These are phyloP conservation scores for Drosophila tsacasi DNA, from an alignment of 1,140 invertebrate species.

Conservation along the genomic window DNA sequence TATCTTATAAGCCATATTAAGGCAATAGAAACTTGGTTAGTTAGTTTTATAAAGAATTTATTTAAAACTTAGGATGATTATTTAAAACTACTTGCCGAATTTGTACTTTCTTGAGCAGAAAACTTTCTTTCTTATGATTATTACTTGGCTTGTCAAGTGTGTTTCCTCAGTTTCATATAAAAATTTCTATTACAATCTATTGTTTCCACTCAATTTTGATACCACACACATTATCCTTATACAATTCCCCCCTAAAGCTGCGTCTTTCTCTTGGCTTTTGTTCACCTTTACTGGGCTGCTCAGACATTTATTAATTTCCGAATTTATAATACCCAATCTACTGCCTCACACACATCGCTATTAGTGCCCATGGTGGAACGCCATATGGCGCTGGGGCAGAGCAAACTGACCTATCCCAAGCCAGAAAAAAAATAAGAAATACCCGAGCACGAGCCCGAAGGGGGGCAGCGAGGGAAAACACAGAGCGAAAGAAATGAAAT, in stretches of 20 bases:
- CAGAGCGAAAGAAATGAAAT: conserved; percentile 51
- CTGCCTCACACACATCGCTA: background rate
- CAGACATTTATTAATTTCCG: conserved; percentile 39
- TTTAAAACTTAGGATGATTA: background rate
- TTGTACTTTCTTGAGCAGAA: background rate
- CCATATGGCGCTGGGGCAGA: conserved; percentile 57
- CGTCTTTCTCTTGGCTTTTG: background rate
- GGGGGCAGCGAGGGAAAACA: background rate
- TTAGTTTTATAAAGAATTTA: too few species aligned
- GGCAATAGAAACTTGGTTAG: too few species aligned
- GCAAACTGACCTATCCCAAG: conserved; percentile 69
- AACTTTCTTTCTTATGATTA: background rate
- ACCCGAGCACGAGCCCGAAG: background rate
- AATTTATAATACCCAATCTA: conserved; percentile 40
- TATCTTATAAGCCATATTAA: background rate
- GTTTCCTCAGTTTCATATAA: background rate
- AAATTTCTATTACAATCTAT: too few species aligned
- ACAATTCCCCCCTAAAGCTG: background rate
- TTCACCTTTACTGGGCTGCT: conserved; percentile 14
- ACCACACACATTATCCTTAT: background rate
- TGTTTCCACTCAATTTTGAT: background rate
- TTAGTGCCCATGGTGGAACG: conserved; percentile 38
- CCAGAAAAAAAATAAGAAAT: background rate
- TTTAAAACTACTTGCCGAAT: background rate
- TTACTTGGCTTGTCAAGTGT: too few species aligned